Conservation (phyloP, 2,888 invertebrate genomes). For the Latheticus oryzae region DNA sequence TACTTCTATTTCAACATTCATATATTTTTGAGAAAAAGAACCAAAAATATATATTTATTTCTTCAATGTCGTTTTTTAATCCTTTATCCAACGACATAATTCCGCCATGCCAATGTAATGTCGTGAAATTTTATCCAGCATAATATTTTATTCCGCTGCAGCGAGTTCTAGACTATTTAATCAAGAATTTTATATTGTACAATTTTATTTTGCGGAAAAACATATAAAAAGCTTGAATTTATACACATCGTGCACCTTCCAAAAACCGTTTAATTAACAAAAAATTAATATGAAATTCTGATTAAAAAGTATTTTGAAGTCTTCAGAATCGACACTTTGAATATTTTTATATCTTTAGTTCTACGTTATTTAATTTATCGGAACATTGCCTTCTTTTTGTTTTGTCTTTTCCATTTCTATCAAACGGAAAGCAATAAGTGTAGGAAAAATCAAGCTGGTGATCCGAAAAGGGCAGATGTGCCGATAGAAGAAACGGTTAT, state of each 20-base stretch:
- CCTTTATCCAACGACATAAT: slow-evolving; percentile 22
- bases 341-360: no score
- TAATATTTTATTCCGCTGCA: slow-evolving; percentile 47
- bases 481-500: no score
- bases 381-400: slow-evolving; percentile 15
- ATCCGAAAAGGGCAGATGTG: not conserved
- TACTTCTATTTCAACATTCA: no score
- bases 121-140: slow-evolving; percentile 40
- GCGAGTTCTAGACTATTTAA: slow-evolving; percentile 47
- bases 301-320: no score
- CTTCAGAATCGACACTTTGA: no score
- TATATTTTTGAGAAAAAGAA: no score
- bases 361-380: slow-evolving; percentile 20
- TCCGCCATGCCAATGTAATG: slow-evolving; percentile 32
- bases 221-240: slow-evolving; percentile 47
- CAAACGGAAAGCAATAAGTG: slow-evolving; percentile 29
- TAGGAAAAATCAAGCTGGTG: slow-evolving; percentile 9
- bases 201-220: slow-evolving; percentile 43
- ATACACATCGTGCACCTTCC: no score
- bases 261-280: no score
- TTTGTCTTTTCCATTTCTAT: slow-evolving; percentile 17
- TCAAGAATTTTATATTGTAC: slow-evolving; percentile 50
- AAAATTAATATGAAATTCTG: no score
- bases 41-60: no score
- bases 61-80: slow-evolving; percentile 24